Evolutionary conservation across 2,113 vertebrate genomes (phyloP), one percentile per base, ranked within the genome.

Genomic region (Cavia aperea): DNA sequence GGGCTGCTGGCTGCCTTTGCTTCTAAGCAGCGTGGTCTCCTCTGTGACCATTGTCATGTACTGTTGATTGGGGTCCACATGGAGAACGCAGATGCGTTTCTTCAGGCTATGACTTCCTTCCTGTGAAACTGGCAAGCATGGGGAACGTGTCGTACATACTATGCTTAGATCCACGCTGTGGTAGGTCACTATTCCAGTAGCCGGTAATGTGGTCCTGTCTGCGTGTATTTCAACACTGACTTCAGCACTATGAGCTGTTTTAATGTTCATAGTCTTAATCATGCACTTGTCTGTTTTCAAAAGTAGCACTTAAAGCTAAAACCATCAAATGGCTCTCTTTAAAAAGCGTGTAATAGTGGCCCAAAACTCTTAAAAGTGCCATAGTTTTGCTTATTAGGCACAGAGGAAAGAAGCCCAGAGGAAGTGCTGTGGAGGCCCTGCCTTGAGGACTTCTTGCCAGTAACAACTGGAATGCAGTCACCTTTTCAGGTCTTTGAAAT

Each of bases 81-180:
- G 16, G 39, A 87, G 82, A 92, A 51, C 72, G 63, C 77, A 96
- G 84, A 73, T 91, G 54, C 23, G 49, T 88, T 92, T 94, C 63
- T 73, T 93, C 49, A 78, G 78, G 72, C 92, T 66, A n/a, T 24
- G 73, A 3, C 31, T 72, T 84, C 75, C 36, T 51, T 87, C 87
- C 93, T 56, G 60, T 88, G 88, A 84, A 81, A n/a, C 65, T 58
- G 21, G 23, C 49, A 10, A 56, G 16, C n/a, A 33, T 49, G 1
- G 29, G 18, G 26, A 92, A 68, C 13, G 78, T 49, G 36, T 65
- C 77, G 84, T 54, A 58, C 46, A 65, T 58, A 63, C 81, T 36
- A 56, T 81, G 36, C 5, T 81, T 43, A 88, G 12, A 39, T 24
- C 33, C 26, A n/a, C 43, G 49, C 3, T 77, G 51, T 85, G 56